Percentiles rank a stretch among this genome's conserved stretches.
Conservation (phyloP, 2,888 invertebrate genomes). For the Drosophila hamatofila region DNA sequence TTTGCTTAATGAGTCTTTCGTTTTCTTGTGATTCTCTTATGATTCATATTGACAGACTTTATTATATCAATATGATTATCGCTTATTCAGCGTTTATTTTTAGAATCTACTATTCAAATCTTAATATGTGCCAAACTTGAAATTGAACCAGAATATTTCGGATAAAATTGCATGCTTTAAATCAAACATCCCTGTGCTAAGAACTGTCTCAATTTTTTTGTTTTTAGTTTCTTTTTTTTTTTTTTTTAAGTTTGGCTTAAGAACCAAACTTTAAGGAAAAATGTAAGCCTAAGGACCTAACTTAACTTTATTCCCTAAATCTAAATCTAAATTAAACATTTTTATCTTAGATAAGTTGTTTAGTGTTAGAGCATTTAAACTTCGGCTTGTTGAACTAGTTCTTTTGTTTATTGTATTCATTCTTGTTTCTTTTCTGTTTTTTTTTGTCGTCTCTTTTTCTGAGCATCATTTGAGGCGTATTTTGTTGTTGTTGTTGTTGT, state of each 20-base stretch:
- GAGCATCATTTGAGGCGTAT: constrained; percentile 23
- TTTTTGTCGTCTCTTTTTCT: constrained; percentile 9
- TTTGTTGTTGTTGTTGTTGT: constrained; percentile 24
- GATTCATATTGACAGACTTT: neutral
- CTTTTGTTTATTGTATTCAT: constrained; percentile 3
- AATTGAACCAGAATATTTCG: neutral
- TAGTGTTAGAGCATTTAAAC: constrained; percentile 26
- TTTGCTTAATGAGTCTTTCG: constrained; percentile 3
- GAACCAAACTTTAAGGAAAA: too few relatives aligned
- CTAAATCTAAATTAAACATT: neutral
- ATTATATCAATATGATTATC: neutral
- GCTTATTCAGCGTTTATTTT: neutral
- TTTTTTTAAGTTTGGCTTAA: too few relatives aligned
- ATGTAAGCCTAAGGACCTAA: too few relatives aligned
- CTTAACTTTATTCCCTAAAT: too few relatives aligned
- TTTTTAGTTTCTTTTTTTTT: too few relatives aligned
- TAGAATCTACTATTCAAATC: neutral
- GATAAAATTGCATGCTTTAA: neutral
- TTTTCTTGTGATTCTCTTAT: too few relatives aligned
- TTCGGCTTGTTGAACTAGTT: constrained; percentile 13
- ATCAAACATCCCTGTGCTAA: neutral
- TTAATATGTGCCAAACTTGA: neutral
- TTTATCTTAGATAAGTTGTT: neutral
- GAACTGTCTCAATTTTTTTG: neutral
- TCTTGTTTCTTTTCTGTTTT: constrained; percentile 21